Conservation (phyloP, 2,888 invertebrate genomes). For the Pandemis corylana region DNA sequence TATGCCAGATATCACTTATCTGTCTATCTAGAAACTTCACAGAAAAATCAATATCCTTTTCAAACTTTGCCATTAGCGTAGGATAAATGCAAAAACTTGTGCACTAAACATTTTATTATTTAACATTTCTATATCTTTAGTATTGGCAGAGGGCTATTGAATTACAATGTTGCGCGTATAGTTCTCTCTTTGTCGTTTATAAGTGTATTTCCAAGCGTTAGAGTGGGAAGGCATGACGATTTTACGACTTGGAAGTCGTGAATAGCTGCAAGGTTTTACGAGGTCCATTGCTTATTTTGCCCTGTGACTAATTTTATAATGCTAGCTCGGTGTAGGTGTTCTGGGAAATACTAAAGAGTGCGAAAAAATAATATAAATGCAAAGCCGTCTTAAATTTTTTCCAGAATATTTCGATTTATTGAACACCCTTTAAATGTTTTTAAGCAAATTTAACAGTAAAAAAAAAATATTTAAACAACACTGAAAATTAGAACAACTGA, state of each 20-base stretch:
- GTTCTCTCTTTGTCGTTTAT: conserved; percentile 56
- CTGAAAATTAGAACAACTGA: too few relatives aligned
- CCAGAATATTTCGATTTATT: too few relatives aligned
- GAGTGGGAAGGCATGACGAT: conserved; percentile 58
- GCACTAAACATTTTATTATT: conserved; percentile 50
- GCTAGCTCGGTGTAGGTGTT: conserved; percentile 62
- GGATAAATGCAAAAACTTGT: conserved; percentile 34
- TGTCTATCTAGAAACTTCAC: neutral
- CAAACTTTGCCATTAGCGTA: conserved; percentile 11
- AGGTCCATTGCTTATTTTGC: conserved; percentile 80
- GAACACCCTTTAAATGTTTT: too few relatives aligned
- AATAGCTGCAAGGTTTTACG: conserved; percentile 69
- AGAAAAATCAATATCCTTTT: neutral
- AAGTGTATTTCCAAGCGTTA: conserved; percentile 39
- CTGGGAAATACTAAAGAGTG: conserved; percentile 57
- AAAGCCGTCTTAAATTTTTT: too few relatives aligned
- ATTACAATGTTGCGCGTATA: conserved; percentile 68
- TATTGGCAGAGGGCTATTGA: conserved; percentile 62
- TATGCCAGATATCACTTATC: too few relatives aligned
- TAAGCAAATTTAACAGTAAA: too few relatives aligned
- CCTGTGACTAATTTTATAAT: conserved; percentile 78
- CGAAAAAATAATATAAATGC: conserved; percentile 7
- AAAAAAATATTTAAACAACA: too few relatives aligned
- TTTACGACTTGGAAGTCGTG: conserved; percentile 74
- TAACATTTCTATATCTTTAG: conserved; percentile 64